Percentiles rank a stretch among this genome's conserved stretches.
Conservation (phyloP, 2,888 invertebrate species). For the Gymnocheta viridis region DNA sequence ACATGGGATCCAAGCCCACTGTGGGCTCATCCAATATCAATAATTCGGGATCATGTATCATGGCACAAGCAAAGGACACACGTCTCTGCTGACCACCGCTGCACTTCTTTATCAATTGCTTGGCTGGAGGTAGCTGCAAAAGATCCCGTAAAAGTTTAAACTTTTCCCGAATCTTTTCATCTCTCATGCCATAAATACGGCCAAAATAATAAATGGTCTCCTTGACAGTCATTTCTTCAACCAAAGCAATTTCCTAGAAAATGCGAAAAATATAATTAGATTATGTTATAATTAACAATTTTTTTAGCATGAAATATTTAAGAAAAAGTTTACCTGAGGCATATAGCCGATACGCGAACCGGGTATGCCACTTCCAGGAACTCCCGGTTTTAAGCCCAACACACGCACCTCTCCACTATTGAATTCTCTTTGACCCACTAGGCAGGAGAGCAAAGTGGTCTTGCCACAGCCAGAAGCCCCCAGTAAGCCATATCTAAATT, state of each 20-base stretch:
- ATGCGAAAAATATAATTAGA: not conserved
- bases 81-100: conserved; percentile 96
- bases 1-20: conserved; percentile 95
- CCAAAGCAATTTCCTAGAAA: conserved; percentile 88
- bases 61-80: conserved; percentile 93
- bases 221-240: conserved; percentile 90
- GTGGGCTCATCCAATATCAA: conserved; percentile 96
- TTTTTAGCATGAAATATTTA: too few species aligned
- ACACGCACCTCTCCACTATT: conserved; percentile 89
- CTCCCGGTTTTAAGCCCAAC: conserved; percentile 88
- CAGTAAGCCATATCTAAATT: conserved; percentile 89
- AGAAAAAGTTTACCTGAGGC: conserved; percentile 85
- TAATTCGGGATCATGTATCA: conserved; percentile 93
- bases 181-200: conserved; percentile 89
- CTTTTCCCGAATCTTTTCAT: conserved; percentile 85
- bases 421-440: conserved; percentile 89
- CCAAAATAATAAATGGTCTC: conserved; percentile 95
- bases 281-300: too few species aligned
- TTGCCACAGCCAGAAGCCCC: conserved; percentile 96
- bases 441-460: conserved; percentile 92
- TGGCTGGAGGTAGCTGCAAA: conserved; percentile 88
- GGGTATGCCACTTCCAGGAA: conserved; percentile 86
- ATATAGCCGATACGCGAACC: conserved; percentile 92
- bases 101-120: conserved; percentile 86
- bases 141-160: conserved; percentile 87